Evolutionary conservation across 1,140 invertebrate species (phyloP), one percentile per base, ranked within the genome.

Genomic region (Leucophenga varia): DNA sequence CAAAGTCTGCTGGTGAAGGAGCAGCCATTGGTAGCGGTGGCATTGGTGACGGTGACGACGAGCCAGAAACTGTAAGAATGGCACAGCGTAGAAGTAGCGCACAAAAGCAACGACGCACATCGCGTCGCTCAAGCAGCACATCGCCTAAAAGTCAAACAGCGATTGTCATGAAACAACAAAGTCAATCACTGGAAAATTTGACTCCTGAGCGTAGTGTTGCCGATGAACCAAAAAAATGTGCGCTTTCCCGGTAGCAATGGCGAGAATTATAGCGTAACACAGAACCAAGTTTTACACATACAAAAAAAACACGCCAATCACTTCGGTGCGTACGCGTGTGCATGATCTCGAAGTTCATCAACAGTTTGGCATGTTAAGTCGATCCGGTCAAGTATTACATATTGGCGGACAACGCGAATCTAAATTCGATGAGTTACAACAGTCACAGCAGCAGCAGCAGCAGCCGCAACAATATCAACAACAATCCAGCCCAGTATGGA

Each of bases 271-370:
- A 91, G 89, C 71, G 90, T 93, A 7, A 92, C 90, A 18, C 90
- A 90, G 54, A 93, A 93, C 70, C 87, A 91, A 78, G 90, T 91
- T 48, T 83, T 93, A 20, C 85, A 91, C 57, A 79, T 92, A 51
- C 77, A 83, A 74, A 76, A n/a, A 81, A 59, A 71, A 81, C 65
- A 65, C 67, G 34, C 69, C 77, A 41, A 41, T 16, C 9, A 37
- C 61, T 28, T 73, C 70, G 0, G 72, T 71, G 35, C 64, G 68
- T 17, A 74, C 67, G 22, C 57, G 65, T 45, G 63, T 74, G 17
- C 53, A 70, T 59, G 64, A 70, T 64, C 55, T 74, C 52, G 71
- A 74, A 55, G 55, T 59, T 34, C 56, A 72, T 52, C 52, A 55
- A 28, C 48, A 55, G 53, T 49, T 37, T 18, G 49, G 54, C n/a